Evolutionary conservation across 2,113 vertebrate genomes (phyloP).

Genomic region (Monarcha castaneiventris): DNA sequence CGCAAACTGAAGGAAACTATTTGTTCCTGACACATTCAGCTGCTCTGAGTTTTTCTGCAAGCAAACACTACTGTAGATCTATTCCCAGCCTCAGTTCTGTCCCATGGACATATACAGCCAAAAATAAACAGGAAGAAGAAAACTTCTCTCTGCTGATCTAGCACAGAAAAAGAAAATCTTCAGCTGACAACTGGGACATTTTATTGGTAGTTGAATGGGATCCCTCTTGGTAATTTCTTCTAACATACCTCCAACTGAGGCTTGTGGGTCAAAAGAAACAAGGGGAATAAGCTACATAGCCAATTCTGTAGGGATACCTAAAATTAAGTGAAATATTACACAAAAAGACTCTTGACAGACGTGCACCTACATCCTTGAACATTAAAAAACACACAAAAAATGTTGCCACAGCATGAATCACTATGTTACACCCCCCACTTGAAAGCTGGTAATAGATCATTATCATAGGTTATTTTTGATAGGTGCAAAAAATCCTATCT

Average conservation of each 20-base stretch:
- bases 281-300: background rate
- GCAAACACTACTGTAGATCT: background rate
- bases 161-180: background rate
- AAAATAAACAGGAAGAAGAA: background rate
- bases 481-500: background rate
- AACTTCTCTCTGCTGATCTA: background rate
- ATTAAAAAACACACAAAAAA: background rate
- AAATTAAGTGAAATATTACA: background rate
- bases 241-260: background rate
- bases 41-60: background rate
- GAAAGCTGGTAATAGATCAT: background rate
- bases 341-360: background rate
- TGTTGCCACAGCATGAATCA: background rate
- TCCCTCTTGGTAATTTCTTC: background rate
- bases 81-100: background rate
- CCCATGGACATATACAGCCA: fast-evolving
- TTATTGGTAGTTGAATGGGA: background rate
- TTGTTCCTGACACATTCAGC: background rate
- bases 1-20: background rate
- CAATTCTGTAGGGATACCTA: background rate
- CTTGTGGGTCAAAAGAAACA: background rate
- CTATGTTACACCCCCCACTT: fast-evolving
- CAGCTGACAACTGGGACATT: background rate
- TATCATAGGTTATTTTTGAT: background rate
- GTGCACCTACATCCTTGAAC: background rate